Base-by-base conservation (phyloP, 2,888 invertebrate genomes). In the Chalcis sispes region DNA sequence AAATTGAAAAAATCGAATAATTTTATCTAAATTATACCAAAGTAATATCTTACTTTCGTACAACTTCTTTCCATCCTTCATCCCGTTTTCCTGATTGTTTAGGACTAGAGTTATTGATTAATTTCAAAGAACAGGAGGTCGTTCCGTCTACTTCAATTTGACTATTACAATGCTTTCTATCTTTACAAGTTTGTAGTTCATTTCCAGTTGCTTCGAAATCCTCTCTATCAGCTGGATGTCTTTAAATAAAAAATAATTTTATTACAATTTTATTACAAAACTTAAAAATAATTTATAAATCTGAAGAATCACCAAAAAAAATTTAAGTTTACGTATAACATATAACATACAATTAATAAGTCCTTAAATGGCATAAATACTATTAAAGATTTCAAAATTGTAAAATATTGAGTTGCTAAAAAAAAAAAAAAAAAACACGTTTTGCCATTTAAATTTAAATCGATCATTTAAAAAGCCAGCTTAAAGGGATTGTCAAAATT, bases 11-110 rank as follows among this genome's bases (percentile, higher is more conserved):
- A 29, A 27, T 15, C 13, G 29, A n/a, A n/a, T 40, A 10, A 58
- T n/a, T 13, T 40, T n/a, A n/a, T n/a, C n/a, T n/a, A n/a, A n/a
- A n/a, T n/a, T n/a, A 13, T 2, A 36, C 8, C 13, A 61, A 58
- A 42, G n/a, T 48, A 7, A 25, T 40, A 25, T 81, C 90, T 88
- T 88, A 96, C 90, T 95, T 96, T 87, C 96, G 92, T 8, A 96
- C 95, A 58, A 98, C 98, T 90, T 98, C 98, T 87, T 98, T 98
- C 98, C 98, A 98, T 13, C 98, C 98, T 85, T 98, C 98, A 84
- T 98, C 95, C 78, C 96, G 92, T 85, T 93, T 89, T 85, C 90
- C 90, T 56, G 90, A 91, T 85, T 93, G 92, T 85, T 94, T 95
- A 0, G 94, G 94, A 81, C 93, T 94, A 52, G 92, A 93, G 81